phyloP scores from a whole-genome alignment of 1,140 invertebrate genomes.

The Ceratitis capitata region DNA sequence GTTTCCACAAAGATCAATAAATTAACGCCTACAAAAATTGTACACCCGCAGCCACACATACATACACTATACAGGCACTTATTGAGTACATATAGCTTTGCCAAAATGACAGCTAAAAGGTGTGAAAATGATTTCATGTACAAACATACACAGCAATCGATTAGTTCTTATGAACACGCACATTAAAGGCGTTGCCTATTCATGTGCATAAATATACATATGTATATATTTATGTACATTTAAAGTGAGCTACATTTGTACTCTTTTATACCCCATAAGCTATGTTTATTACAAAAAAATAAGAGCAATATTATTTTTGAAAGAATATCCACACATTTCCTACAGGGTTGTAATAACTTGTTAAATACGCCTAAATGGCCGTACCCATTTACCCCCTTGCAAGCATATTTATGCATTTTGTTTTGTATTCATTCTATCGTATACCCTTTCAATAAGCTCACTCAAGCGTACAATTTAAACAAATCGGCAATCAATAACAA shows the following conservation, averaged over 20 bases:
- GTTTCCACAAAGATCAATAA: background rate
- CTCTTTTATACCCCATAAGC: no score
- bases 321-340: no score
- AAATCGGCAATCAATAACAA: conserved; percentile 43
- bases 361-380: background rate
- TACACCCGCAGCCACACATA: background rate
- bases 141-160: no score
- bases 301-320: no score
- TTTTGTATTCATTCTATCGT: background rate
- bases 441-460: conserved; percentile 34
- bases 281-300: no score
- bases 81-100: background rate
- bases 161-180: conserved; percentile 23
- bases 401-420: background rate
- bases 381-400: background rate
- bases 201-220: background rate
- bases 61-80: background rate
- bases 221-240: no score
- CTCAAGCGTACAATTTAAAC: conserved; percentile 40
- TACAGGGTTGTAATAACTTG: background rate
- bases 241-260: no score
- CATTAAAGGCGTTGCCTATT: conserved; percentile 26
- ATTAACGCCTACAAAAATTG: background rate
- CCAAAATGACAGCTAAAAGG: background rate
- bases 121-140: conserved; percentile 34